These are phyloP conservation scores for Lagocephalus sceleratus DNA, from an alignment of 2,797 vertebrate species.

Conservation along the genomic window DNA sequence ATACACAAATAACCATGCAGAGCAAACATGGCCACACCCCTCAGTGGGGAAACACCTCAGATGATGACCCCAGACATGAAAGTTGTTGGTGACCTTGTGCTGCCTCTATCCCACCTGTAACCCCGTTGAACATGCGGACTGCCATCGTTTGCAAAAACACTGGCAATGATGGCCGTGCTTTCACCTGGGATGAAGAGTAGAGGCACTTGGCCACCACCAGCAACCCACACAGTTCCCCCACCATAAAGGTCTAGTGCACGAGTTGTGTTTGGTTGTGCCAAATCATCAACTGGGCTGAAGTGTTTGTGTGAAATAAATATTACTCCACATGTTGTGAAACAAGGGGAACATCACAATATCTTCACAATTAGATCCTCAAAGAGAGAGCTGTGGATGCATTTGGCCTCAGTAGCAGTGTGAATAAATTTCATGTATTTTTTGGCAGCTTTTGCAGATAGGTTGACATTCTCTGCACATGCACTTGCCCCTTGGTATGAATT, in stretches of 20 bases:
- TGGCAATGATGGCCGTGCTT: constrained; percentile 31
- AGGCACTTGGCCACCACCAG: constrained; percentile 16
- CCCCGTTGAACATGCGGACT: not conserved
- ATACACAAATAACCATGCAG: constrained; percentile 49
- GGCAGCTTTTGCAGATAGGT: not conserved
- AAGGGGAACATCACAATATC: not conserved
- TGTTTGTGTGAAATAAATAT: too few species aligned
- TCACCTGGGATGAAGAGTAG: constrained; percentile 51
- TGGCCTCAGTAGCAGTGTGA: too few species aligned
- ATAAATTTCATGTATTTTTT: not conserved
- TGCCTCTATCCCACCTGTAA: not conserved
- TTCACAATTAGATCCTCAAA: not conserved
- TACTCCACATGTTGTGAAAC: not conserved
- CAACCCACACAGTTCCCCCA: constrained; percentile 13
- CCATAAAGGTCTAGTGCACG: not conserved
- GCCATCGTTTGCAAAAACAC: too few species aligned
- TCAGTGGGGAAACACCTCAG: too few species aligned
- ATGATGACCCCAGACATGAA: too few species aligned
- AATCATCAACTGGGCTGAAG: too few species aligned
- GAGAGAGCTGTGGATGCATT: too few species aligned
- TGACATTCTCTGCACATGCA: not conserved
- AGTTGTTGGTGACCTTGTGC: too few species aligned
- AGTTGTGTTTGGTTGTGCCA: too few species aligned
- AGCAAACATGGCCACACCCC: constrained; percentile 19
- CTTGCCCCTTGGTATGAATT: not conserved